Conservation (phyloP, 2,113 vertebrate species). For the Myrmecophaga tridactyla region DNA sequence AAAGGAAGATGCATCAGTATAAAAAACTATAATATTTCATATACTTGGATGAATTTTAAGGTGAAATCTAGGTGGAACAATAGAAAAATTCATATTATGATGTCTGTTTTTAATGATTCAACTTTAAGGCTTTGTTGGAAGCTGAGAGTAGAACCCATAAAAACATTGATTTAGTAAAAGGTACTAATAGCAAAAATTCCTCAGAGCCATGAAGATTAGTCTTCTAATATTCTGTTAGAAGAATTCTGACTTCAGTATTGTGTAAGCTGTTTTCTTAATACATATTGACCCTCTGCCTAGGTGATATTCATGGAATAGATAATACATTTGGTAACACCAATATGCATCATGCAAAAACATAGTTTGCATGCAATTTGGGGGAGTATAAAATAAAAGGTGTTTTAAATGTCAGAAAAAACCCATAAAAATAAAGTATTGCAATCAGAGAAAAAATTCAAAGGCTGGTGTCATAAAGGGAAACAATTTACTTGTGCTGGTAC, state of each 20-base stretch:
- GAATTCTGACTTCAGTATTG: conserved; percentile 65
- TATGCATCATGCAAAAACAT: conserved; percentile 68
- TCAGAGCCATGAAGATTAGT: conserved; percentile 59
- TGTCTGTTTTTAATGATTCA: conserved; percentile 42
- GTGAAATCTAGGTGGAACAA: conserved; percentile 23
- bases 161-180: conserved; percentile 32
- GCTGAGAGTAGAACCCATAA: conserved; percentile 3
- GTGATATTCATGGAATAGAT: conserved; percentile 69
- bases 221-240: conserved; percentile 64
- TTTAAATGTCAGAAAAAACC: conserved; percentile 67
- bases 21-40: conserved; percentile 41
- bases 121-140: conserved; percentile 52
- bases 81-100: conserved; percentile 7
- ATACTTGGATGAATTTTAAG: conserved; percentile 6
- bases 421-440: conserved; percentile 77
- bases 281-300: conserved; percentile 62
- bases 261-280: conserved; percentile 75
- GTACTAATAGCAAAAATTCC: conserved; percentile 55
- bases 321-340: conserved; percentile 67
- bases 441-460: conserved; percentile 79
- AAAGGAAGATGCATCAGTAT: conserved; percentile 40
- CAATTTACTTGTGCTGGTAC: conserved; percentile 83
- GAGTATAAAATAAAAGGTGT: conserved; percentile 71
- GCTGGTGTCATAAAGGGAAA: conserved; percentile 84
- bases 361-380: conserved; percentile 69